Evolutionary conservation across 1,140 invertebrate species (phyloP), one percentile per base, ranked within the genome.

Genomic region (Drosophila bifasciata): DNA sequence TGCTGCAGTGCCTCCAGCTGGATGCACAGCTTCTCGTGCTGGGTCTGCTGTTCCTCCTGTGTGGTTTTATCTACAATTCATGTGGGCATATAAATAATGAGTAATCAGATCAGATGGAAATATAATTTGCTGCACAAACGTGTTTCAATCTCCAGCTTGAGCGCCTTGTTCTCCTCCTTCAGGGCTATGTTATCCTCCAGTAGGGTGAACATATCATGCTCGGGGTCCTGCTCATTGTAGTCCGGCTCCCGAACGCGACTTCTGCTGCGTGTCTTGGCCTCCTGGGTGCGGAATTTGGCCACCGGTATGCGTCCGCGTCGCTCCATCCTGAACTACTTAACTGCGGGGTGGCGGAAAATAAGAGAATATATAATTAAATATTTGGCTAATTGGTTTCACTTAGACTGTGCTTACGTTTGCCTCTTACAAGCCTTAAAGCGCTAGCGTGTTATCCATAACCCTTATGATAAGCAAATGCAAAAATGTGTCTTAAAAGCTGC

Each of bases 161-260:
- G 71, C 15, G 80, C 77, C 52, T 91, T 90, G 67, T 91, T 91
- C 62, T 91, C 86, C 53, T 91, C 91, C 41, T 90, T 91, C 2
- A 91, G 51, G 0, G 90, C 89, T 45, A 91, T 91, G 50, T 91
- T 91, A 17, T 91, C 91, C 67, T 91, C 91, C 16, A 91, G 49
- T 45, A 91, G 53, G 5, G 90, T 91, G 11, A 91, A 91, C 59
- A 90, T 72, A 71, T 91, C 91, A 44, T 90, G 88, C 62, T 91
- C 89, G 2, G 90, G 89, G 59, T 91, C 90, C 64, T 91, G 86
- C 11, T 91, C 81, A 52, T 90, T 91, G 19, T 91, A 90, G 41
- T 91, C 89, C 6, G 86, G 81, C 28, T 91, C 86, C 5, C 88
- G 68, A 1, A 90, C 91, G 40, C 89, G 81, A 57, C 90, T 91